These are phyloP conservation scores for Empis stercorea DNA, from an alignment of 2,888 invertebrate genomes.

Conservation along the genomic window DNA sequence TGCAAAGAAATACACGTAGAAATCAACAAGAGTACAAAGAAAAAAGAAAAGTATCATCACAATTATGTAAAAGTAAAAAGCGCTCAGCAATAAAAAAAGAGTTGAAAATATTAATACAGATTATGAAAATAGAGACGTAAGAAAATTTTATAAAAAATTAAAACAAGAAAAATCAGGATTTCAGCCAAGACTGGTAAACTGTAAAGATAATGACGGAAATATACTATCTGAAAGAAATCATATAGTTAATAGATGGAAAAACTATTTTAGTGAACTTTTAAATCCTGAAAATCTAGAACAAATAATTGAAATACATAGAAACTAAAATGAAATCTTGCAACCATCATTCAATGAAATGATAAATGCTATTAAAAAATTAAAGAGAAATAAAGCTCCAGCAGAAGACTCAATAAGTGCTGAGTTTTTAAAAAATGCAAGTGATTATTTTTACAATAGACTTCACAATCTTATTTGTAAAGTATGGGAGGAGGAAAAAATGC, in stretches of 20 bases:
- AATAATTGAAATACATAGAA: background rate
- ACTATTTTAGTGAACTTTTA: background rate
- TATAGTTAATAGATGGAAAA: background rate
- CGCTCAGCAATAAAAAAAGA: background rate
- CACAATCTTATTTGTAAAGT: background rate
- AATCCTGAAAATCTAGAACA: background rate
- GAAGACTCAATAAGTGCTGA: constrained; percentile 1
- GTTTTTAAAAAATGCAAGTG: background rate
- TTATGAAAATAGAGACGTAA: no score
- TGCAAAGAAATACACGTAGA: background rate
- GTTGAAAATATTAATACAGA: background rate
- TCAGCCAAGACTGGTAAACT: background rate
- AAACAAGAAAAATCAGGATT: background rate
- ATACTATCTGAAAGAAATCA: no score
- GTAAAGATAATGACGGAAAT: background rate
- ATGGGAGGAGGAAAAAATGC: constrained; percentile 1
- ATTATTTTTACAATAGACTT: background rate
- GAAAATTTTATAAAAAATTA: background rate
- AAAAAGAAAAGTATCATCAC: background rate
- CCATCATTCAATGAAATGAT: background rate
- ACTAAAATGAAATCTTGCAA: background rate
- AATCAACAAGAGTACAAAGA: background rate
- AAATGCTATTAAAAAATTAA: no score
- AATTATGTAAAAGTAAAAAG: background rate
- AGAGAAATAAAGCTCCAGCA: no score